Base-by-base conservation (phyloP, 2,888 invertebrate genomes). In the Amphiduros pacificus region DNA sequence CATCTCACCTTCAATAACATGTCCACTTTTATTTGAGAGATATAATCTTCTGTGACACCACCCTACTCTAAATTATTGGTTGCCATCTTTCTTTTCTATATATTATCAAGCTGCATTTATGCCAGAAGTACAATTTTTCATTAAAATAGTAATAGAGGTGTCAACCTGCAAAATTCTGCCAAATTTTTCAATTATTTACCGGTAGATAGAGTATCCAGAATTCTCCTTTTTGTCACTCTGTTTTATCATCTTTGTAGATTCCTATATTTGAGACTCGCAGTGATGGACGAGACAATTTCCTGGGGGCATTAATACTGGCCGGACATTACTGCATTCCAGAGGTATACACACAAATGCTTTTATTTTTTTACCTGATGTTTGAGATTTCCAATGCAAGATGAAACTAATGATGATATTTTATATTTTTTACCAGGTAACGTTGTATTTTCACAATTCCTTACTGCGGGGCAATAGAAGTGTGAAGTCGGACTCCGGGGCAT, bases 261-360 rank as follows among this genome's bases (percentile, higher is more conserved):
- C 94, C 97, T 2, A 91, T 97, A 70, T 95, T 94, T 77, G 94
- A 96, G 79, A 89, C 91, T 0, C 87, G 96, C 27, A 94, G 91
- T 72, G 97, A 98, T 78, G 97, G 96, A 1, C 88, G 91, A 66
- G 92, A 94, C 71, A 98, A 98, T 80, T 92, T 98, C 66, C 87
- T 94, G n/a, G 89, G 92, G 0, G 91, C 96, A 0, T 83, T 98
- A n/a, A 88, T 96, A 41, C 88, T 96, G 28, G 95, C 96, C 11
- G 94, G 93, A 1, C 90, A 89, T 69, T 90, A 90, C 73, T 88
- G 88, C 63, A 93, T 98, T 68, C 94, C 94, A 0, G 97, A 98
- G 85, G 97, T 97, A 44, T 9, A 36, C 9, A 36, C 36, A 36
- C 9, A 11, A 17, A 11, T 36, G 36, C 36, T 36, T 36, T 17